Base-by-base conservation (phyloP, 2,888 invertebrate genomes). In the Podotricha telesiphe region DNA sequence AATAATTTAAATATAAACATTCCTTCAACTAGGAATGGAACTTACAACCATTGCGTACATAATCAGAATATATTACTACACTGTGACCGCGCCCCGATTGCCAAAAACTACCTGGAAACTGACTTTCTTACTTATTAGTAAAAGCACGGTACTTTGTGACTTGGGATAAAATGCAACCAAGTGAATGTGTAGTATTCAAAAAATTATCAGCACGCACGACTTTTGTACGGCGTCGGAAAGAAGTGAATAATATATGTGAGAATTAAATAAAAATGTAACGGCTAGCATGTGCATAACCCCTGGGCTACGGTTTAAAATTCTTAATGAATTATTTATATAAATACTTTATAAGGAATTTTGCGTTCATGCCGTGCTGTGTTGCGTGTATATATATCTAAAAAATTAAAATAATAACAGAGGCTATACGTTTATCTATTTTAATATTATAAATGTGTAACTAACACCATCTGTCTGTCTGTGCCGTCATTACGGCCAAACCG, bases 281-380 rank as follows among this genome's bases (percentile, higher is more conserved):
- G 53, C 34, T 34, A 55, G 17, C 53, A 17, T 55, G 5, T n/a
- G 53, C 11, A 34, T 55, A 34, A n/a, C 53, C 53, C 34, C n/a
- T 10, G 53, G 11, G 34, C 34, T 17, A 28, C 34, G n/a, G 34
- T 55, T 55, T 55, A 34, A 55, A 55, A 55, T 55, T 55, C 53
- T 55, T 55, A 34, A 55, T 55, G 34, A 55, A 55, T 55, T 55
- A 55, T 55, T 55, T 55, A 55, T 55, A 55, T 55, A 55, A 55
- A 55, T 34, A 17, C n/a, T 34, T 17, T 17, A 10, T 34, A 17
- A n/a, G 34, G 53, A 55, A 55, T 55, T 55, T 55, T 55, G 17
- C 53, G 53, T 55, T 55, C 34, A 17, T 34, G 17, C 34, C 53
- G n/a, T 17, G 10, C 34, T 55, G 47, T 55, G 47, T 47, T 17